Evolutionary conservation across 2,113 vertebrate species (phyloP), one percentile per base, ranked within the genome.

Genomic region (Rissa tridactyla): DNA sequence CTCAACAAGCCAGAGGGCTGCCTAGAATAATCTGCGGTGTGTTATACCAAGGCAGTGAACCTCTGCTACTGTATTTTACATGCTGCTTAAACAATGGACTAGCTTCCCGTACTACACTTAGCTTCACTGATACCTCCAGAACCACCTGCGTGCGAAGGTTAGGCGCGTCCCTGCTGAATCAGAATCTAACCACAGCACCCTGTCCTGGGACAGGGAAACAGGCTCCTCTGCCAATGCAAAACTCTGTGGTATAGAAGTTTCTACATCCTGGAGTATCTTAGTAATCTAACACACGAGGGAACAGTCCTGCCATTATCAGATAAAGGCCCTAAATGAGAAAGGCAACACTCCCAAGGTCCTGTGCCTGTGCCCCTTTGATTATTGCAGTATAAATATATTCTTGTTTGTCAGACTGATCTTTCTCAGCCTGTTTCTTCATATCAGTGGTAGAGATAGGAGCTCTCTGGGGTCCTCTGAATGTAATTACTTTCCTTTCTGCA

Each of bases 371-470:
- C 49, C 36, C 84, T 91, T 80, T 65, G 76, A 93, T 82, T 88
- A 65, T 25, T 80, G 85, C 51, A 40, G 4, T 77, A 94, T 49
- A 90, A 96, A 83, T 65, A 42, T 11, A 34, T 64, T 92, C 44
- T 61, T 85, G 23, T 94, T 97, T 94, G 76, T 82, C 62, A 93
- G 76, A n/a, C 34, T 68, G 87, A 94, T 94, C 90, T 92, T 94
- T 87, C 86, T 46, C 66, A 80, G 61, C 26, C 61, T 77, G 15
- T 90, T 96, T 86, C 54, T 90, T 86, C 36, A 6, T 47, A 78
- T 47, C 90, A 93, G 42, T 22, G 26, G 58, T 55, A 92, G 30
- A 95, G 87, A 92, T 13, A 87, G 75, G 58, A 91, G 64, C 26
- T 89, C 92, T 86, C 94, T 51, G 51, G 80, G 62, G 92, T 81